Evolutionary conservation across 92 coral and sea anemone genomes (phyloP), one percentile per base, ranked within the genome.

Genomic region (Paragorgia papillata): DNA sequence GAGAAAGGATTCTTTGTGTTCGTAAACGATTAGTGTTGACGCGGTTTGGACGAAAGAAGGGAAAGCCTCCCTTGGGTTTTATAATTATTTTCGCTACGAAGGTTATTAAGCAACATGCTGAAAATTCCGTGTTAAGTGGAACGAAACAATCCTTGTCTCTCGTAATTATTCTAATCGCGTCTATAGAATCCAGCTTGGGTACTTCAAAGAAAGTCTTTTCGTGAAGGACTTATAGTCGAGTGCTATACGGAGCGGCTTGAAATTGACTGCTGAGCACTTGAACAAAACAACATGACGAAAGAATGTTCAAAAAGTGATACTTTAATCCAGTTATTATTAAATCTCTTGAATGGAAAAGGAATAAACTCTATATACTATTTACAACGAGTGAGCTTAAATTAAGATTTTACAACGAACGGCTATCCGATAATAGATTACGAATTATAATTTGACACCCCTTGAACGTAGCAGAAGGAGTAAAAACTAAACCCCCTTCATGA

Each of bases 311-410:
- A 68, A 68, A 24, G 31, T 25, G 50, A 27, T 25, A 32, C 54
- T 68, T 68, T 46, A 46, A 46, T 46, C 53, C 53, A 46, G 53
- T 46, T 46, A 46, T 46, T 46, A 46, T 15, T 46, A 46, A 15
- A 68, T 68, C 54, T 68, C n/a, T 24, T 68, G 75, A 68, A 68
- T 68, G 75, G 20, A 41, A 68, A 64, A 62, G 41, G 29, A 35
- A 68, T 68, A 68, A 43, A 66, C 46, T 29, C 35, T 46, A 27
- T 44, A 54, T 68, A 46, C 19, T 68, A 68, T 68, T 32, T 68
- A 68, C 75, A 68, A 9, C 54, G 75, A 18, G 58, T 32, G 50
- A n/a, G 44, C 54, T 49, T 46, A 68, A 68, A 46, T 68, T 46
- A 44, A 33, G 48, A 25, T 37, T 68, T 68, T 68, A 57, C 59